phyloP scores from a whole-genome alignment of 2,797 vertebrate genomes.

The Myotis myotis region DNA sequence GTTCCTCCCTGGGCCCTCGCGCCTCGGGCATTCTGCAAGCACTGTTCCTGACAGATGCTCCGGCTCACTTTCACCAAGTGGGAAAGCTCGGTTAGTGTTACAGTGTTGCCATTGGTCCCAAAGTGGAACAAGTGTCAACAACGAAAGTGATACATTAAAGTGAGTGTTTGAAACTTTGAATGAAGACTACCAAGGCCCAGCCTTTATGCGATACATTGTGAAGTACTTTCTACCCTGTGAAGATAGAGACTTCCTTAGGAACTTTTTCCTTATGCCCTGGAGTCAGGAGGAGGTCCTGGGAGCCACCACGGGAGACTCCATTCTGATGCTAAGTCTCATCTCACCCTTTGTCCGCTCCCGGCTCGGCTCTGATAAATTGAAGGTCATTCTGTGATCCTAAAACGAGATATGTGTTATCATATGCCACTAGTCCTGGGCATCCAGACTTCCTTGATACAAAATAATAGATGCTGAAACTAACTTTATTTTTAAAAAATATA shows the following conservation, averaged over 20 bases:
- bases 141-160: neutral
- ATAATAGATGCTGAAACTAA: neutral
- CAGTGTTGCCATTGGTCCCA: neutral
- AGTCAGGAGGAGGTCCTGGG: neutral
- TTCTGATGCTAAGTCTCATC: neutral
- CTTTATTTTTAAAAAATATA: neutral
- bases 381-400: neutral
- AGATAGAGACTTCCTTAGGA: neutral
- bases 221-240: neutral
- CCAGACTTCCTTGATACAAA: neutral
- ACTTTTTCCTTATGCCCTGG: neutral
- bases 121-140: neutral
- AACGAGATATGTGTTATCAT: neutral
- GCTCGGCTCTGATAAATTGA: neutral
- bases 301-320: neutral
- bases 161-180: neutral
- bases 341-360: neutral
- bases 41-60: neutral
- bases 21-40: neutral
- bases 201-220: neutral
- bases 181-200: neutral
- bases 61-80: neutral
- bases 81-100: neutral
- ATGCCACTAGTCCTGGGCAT: neutral
- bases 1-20: neutral